Percentiles rank a stretch among this genome's conserved stretches.
Conservation (phyloP, 2,888 invertebrate species). For the Drosophila emarginata region DNA sequence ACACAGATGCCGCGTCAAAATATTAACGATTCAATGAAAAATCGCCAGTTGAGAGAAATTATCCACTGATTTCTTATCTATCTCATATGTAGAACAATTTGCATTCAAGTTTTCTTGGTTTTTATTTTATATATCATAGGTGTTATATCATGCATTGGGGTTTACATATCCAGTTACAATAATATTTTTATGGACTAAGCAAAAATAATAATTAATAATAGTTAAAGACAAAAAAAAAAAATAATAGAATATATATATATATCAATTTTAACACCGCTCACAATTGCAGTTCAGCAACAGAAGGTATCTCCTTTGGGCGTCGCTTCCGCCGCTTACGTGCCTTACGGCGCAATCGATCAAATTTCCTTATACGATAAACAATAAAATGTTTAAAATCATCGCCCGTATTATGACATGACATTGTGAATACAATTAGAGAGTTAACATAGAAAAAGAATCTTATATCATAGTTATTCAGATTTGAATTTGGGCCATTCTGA, state of each 20-base stretch:
- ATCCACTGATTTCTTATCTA: no score
- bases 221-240: not conserved
- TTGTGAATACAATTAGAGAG: slow-evolving; percentile 73
- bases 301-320: slow-evolving; percentile 15
- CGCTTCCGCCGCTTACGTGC: slow-evolving; percentile 69
- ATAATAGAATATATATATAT: not conserved
- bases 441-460: slow-evolving; percentile 80
- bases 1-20: no score
- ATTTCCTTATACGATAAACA: slow-evolving; percentile 66
- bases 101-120: not conserved
- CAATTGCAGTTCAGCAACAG: not conserved
- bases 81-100: not conserved
- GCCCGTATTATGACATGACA: slow-evolving; percentile 71
- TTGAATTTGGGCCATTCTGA: slow-evolving; percentile 38
- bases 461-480: slow-evolving; percentile 64
- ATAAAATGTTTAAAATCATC: slow-evolving; percentile 75
- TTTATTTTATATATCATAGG: not conserved
- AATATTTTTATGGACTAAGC: not conserved
- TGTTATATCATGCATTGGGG: not conserved
- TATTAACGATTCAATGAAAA: no score
- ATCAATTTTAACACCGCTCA: slow-evolving; percentile 7
- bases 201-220: not conserved
- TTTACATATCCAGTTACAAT: slow-evolving; percentile 1
- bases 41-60: no score
- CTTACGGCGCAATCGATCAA: slow-evolving; percentile 73